These are phyloP conservation scores for Lysiphlebus fabarum DNA, from an alignment of 1,140 invertebrate species.

Conservation along the genomic window DNA sequence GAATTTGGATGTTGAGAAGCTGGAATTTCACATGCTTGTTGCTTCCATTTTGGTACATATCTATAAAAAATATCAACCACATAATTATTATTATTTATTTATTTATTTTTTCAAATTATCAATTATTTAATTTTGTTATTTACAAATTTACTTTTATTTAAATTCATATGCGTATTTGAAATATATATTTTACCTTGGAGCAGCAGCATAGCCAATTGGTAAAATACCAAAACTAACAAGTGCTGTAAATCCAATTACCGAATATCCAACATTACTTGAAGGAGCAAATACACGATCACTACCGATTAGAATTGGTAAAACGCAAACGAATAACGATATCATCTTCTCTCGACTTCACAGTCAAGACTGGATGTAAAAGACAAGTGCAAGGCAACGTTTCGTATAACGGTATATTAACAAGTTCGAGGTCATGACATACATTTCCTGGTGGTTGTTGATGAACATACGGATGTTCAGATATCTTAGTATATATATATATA, in stretches of 20 bases:
- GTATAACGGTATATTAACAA: conserved; percentile 47
- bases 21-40: conserved; percentile 78
- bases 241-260: conserved; percentile 27
- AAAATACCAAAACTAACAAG: conserved; percentile 36
- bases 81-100: background rate
- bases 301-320: conserved; percentile 33
- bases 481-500: background rate
- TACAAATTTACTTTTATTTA: background rate
- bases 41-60: conserved; percentile 79
- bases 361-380: conserved; percentile 45
- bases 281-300: conserved; percentile 32
- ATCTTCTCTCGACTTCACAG: conserved; percentile 49
- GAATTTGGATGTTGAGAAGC: conserved; percentile 84
- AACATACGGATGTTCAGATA: background rate
- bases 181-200: conserved; percentile 47
- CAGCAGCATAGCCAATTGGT: conserved; percentile 39
- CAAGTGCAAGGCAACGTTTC: conserved; percentile 38
- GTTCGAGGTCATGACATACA: conserved; percentile 54
- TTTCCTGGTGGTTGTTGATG: conserved; percentile 29
- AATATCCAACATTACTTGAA: conserved; percentile 30
- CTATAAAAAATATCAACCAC: conserved; percentile 36
- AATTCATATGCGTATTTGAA: too few species aligned
- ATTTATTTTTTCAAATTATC: background rate
- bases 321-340: conserved; percentile 40
- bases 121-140: background rate